A percentile compares a stretch with the other conserved stretches of the same genome.
Evolutionary conservation across 2,113 vertebrate genomes (phyloP).

Genomic region (Hippocampus guttulatus): DNA sequence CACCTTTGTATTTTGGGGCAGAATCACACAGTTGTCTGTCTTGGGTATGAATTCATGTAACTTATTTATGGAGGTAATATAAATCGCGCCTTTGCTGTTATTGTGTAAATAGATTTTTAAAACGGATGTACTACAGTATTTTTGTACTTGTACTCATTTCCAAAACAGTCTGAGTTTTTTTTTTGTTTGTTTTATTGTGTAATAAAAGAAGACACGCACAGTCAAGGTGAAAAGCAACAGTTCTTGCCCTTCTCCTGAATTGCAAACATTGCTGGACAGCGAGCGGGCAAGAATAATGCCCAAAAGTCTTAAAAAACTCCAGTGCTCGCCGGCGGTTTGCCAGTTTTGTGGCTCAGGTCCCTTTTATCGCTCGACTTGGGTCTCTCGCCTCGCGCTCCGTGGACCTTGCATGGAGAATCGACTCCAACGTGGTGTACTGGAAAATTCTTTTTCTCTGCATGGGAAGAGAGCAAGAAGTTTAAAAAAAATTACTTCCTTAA

Average conservation of each 20-base stretch:
- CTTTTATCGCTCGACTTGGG: slow-evolving; percentile 26
- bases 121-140: slow-evolving; percentile 23
- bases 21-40: slow-evolving; percentile 2
- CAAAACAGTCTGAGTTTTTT: neutral
- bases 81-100: neutral
- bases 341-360: neutral
- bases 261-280: slow-evolving; percentile 6
- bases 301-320: slow-evolving; percentile 33
- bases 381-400: slow-evolving; percentile 61
- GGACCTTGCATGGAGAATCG: slow-evolving; percentile 62
- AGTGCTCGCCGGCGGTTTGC: neutral
- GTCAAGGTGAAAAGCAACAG: slow-evolving; percentile 20
- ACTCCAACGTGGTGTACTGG: slow-evolving; percentile 70
- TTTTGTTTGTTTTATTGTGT: slow-evolving; percentile 15
- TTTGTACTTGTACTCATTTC: slow-evolving; percentile 28
- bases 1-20: neutral
- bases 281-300: slow-evolving; percentile 19
- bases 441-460: slow-evolving; percentile 63
- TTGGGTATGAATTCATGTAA: slow-evolving; percentile 21
- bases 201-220: slow-evolving; percentile 17
- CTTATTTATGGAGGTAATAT: slow-evolving; percentile 12
- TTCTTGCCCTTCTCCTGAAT: neutral
- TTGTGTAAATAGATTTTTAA: slow-evolving; percentile 21
- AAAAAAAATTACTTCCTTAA: too few relatives aligned
- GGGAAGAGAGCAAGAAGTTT: neutral